Evolutionary conservation across 2,797 vertebrate species (phyloP).

Genomic region (Mycteria americana): DNA sequence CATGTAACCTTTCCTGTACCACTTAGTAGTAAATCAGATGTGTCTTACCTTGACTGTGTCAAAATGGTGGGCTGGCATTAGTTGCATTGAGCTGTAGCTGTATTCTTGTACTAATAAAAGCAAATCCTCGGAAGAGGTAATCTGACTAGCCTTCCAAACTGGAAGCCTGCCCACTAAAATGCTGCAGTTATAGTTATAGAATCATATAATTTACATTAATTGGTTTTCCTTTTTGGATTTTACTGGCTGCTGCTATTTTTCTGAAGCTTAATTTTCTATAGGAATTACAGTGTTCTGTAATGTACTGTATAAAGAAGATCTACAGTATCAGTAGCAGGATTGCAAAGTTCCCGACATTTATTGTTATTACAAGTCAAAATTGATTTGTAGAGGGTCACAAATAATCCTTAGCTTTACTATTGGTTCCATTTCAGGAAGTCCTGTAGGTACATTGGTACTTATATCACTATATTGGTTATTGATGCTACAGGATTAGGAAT

Average conservation of each 20-base stretch:
- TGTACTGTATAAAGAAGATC: background rate
- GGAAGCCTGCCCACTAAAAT: background rate
- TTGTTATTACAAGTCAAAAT: background rate
- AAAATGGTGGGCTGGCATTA: background rate
- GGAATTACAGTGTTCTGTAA: background rate
- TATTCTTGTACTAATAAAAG: background rate
- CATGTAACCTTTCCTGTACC: background rate
- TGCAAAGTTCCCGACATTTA: background rate
- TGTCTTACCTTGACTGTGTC: background rate
- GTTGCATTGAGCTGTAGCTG: background rate
- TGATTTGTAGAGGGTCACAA: background rate
- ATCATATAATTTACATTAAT: background rate
- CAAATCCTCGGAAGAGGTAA: background rate
- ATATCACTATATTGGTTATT: background rate
- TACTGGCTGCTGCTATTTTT: background rate
- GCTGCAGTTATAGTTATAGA: background rate
- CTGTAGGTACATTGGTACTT: background rate
- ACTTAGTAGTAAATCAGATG: background rate
- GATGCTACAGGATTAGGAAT: background rate
- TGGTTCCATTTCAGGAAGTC: background rate
- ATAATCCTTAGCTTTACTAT: background rate
- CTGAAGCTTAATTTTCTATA: background rate
- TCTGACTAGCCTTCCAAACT: background rate
- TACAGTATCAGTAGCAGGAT: background rate
- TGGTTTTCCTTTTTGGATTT: slow-evolving; percentile 19